Percentiles rank a stretch among this genome's conserved stretches.
Conservation (phyloP, 2,113 vertebrate genomes). For the Helogale parvula region DNA sequence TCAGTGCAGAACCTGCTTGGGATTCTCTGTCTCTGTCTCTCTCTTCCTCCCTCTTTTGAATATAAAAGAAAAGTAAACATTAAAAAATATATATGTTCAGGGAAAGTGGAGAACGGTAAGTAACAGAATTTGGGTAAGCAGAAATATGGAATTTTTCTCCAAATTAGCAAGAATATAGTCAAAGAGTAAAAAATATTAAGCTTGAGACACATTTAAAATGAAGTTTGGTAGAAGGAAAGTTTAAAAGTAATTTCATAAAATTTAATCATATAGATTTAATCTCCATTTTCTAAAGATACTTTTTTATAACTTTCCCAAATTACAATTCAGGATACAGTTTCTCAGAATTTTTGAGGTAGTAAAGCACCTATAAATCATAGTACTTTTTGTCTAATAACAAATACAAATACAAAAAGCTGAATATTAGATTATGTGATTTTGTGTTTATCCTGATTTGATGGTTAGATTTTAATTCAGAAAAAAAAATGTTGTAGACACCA, state of each 20-base stretch:
- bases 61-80: no score
- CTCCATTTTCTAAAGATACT: neutral
- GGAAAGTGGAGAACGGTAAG: neutral
- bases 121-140: neutral
- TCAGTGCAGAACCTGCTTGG: no score
- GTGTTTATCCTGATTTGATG: neutral
- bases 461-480: constrained; percentile 31
- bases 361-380: neutral
- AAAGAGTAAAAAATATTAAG: neutral
- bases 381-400: neutral
- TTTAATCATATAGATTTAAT: neutral
- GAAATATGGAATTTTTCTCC: neutral
- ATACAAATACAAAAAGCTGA: constrained; percentile 8
- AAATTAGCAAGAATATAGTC: neutral
- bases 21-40: no score
- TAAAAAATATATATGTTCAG: neutral
- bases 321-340: neutral
- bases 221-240: neutral
- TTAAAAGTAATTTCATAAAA: constrained; percentile 33
- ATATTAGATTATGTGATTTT: constrained; percentile 25
- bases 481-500: neutral
- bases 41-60: no score
- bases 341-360: neutral
- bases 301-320: constrained; percentile 8
- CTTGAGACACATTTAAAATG: neutral